phyloP scores from a whole-genome alignment of 2,888 invertebrate genomes.

The Orchesellides sinensis region DNA sequence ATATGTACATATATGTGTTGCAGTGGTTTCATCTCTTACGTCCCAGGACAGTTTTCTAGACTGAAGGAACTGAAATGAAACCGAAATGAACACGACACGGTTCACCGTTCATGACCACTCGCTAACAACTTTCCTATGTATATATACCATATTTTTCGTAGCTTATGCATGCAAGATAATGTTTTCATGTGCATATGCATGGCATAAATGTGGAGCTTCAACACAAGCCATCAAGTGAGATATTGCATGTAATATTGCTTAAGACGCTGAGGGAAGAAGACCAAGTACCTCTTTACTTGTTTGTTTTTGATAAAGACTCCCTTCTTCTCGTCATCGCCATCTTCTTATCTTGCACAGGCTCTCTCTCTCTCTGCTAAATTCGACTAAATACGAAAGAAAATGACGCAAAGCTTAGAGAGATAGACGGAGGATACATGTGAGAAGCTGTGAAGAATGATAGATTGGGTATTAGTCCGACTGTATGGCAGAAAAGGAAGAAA shows the following conservation, averaged over 20 bases:
- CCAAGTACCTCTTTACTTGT: background rate
- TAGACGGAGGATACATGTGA: background rate
- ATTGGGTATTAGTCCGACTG: conserved; percentile 43
- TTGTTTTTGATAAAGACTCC: conserved; percentile 10
- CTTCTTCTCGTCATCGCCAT: background rate
- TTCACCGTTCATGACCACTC: conserved; percentile 1
- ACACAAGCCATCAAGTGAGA: too few species aligned
- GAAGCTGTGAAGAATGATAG: conserved; percentile 37
- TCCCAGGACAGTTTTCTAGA: background rate
- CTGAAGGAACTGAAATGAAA: background rate
- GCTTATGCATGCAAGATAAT: too few species aligned
- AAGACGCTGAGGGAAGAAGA: conserved; percentile 5
- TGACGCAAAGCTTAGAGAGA: background rate
- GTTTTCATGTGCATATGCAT: too few species aligned
- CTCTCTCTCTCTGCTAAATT: background rate
- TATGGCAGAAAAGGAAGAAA: conserved; percentile 23
- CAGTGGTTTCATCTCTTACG: background rate
- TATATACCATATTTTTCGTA: too few species aligned
- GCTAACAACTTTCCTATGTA: background rate
- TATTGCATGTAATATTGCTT: too few species aligned
- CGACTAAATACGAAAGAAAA: background rate
- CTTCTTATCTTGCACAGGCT: background rate
- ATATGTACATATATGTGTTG: background rate
- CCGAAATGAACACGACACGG: background rate
- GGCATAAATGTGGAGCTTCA: too few species aligned